Conservation (phyloP, 2,888 invertebrate species). For the Xanthostigma xanthostigma region DNA sequence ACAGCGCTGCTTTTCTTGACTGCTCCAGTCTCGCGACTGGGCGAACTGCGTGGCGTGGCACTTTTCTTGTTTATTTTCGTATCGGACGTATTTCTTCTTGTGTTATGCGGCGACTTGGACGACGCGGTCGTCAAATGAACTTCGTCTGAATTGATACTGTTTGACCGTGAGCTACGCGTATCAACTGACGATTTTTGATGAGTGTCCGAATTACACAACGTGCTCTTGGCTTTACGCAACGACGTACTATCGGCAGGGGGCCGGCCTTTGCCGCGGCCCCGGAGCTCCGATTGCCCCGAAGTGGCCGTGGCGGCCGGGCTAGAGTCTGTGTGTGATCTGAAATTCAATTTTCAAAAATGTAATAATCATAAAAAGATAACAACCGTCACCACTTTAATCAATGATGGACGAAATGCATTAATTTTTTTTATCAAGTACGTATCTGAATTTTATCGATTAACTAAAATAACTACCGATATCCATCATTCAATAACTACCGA, state of each 20-base stretch:
- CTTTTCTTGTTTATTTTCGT: conserved; percentile 1
- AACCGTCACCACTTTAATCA: background rate
- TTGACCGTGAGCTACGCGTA: conserved; percentile 1
- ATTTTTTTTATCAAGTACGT: background rate
- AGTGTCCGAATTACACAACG: background rate
- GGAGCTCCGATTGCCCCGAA: conserved; percentile 4
- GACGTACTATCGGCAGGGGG: conserved; percentile 4
- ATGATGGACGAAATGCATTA: background rate
- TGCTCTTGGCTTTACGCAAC: background rate
- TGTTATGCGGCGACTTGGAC: conserved; percentile 1
- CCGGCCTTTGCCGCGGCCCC: conserved; percentile 8
- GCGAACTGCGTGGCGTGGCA: conserved; percentile 2
- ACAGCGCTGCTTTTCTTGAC: background rate
- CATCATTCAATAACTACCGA: background rate
- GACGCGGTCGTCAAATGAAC: background rate
- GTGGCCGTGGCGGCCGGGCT: conserved; percentile 7
- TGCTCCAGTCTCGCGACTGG: conserved; percentile 1
- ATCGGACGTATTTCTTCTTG: background rate
- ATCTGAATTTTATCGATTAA: background rate
- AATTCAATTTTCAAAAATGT: background rate
- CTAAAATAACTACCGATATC: no score
- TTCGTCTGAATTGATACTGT: background rate
- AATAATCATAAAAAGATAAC: background rate
- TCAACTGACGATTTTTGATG: background rate
- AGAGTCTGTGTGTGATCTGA: conserved; percentile 1